Percentiles rank a stretch among this genome's conserved stretches.
Conservation (phyloP, 1,140 invertebrate genomes). For the Drosophila bocqueti region DNA sequence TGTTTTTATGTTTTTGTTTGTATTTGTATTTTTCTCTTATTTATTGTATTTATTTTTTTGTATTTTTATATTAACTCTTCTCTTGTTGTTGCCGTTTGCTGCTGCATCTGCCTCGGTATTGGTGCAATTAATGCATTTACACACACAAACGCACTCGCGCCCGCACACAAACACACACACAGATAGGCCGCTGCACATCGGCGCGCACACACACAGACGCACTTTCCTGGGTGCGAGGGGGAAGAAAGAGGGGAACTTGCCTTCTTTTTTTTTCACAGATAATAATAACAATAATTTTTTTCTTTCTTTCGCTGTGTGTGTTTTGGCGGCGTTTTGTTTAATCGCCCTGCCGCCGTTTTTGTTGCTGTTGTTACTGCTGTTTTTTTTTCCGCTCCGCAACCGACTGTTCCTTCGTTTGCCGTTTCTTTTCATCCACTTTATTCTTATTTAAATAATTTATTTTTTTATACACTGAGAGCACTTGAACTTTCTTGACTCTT, state of each 20-base stretch:
- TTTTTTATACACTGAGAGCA: slow-evolving; percentile 4
- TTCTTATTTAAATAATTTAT: not conserved
- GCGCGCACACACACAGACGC: slow-evolving; percentile 31
- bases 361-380: slow-evolving; percentile 35
- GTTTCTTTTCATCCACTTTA: slow-evolving; percentile 8
- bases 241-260: slow-evolving; percentile 38
- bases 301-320: slow-evolving; percentile 53
- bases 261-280: slow-evolving; percentile 38
- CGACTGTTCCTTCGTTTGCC: slow-evolving; percentile 25
- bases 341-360: slow-evolving; percentile 39
- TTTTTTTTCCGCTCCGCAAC: slow-evolving; percentile 35
- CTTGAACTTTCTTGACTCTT: not conserved
- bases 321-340: slow-evolving; percentile 75
- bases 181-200: slow-evolving; percentile 24
- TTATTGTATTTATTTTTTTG: slow-evolving; percentile 62
- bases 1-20: slow-evolving; percentile 65
- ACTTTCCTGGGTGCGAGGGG: slow-evolving; percentile 8
- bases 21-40: slow-evolving; percentile 56
- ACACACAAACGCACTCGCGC: slow-evolving; percentile 62
- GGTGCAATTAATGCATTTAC: slow-evolving; percentile 78
- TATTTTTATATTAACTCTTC: slow-evolving; percentile 36
- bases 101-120: slow-evolving; percentile 43
- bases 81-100: slow-evolving; percentile 29
- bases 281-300: slow-evolving; percentile 37
- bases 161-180: slow-evolving; percentile 31